These are phyloP conservation scores for Torymus tubicola DNA, from an alignment of 2,888 invertebrate genomes.

Conservation along the genomic window DNA sequence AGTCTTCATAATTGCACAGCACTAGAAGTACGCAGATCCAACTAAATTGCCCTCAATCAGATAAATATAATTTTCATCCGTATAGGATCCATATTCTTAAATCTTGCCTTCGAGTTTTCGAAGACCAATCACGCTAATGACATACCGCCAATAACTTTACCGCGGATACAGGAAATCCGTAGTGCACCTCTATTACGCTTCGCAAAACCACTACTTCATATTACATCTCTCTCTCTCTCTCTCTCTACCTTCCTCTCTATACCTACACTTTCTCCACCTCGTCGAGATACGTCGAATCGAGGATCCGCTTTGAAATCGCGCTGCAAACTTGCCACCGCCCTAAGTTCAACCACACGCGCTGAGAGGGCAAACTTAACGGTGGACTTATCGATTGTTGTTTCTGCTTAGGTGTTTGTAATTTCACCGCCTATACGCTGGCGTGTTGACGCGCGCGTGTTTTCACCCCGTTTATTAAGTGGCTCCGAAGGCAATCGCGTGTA, in stretches of 20 bases:
- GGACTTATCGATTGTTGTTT: conserved; percentile 41
- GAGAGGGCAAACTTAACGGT: neutral
- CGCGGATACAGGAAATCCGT: neutral
- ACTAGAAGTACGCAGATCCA: no score
- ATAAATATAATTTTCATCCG: no score
- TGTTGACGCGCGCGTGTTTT: conserved; percentile 9
- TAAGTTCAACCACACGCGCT: no score
- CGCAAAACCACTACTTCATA: no score
- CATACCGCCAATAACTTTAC: conserved; percentile 19
- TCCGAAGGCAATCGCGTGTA: neutral
- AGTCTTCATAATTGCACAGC: no score
- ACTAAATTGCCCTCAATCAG: no score
- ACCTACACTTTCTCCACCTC: no score
- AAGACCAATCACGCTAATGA: conserved; percentile 18
- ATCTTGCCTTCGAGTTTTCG: neutral
- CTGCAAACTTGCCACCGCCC: no score
- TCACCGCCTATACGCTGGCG: neutral
- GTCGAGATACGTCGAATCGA: no score
- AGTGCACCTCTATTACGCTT: no score
- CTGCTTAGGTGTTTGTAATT: conserved; percentile 40
- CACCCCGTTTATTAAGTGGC: neutral
- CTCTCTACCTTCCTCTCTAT: no score
- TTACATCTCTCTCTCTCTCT: no score
- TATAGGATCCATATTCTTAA: neutral
- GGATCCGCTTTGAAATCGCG: neutral